Base-by-base conservation (phyloP, 2,113 vertebrate species). In the Salvelinus sp. region DNA sequence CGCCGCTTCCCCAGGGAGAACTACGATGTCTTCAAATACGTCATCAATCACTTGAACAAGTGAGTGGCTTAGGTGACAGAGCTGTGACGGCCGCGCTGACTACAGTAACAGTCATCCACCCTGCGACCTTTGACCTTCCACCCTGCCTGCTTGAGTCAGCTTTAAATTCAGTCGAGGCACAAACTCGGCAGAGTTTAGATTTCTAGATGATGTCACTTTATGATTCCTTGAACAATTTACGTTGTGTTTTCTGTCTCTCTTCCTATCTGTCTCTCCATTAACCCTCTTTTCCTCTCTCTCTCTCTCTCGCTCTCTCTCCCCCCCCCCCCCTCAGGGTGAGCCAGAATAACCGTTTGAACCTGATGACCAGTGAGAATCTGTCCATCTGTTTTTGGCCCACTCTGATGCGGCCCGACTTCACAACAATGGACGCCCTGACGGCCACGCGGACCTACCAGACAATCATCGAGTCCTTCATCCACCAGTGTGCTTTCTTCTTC, bases 371-470 rank as follows among this genome's bases (percentile, higher is more conserved):
- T 0, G 97, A 98, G 91, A 98, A 98, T 88, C 91, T 98, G 75
- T 98, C 97, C 86, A 98, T 98, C 90, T 98, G 97, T 86, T 98
- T 98, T 92, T 98, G 97, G 96, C 97, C 97, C 44, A 98, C 97
- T 0, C 64, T 98, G 76, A 98, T 98, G 96, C 78, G 96, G 5
- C 97, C 97, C 0, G 97, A 97, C 79, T 98, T 98, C 91, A 96
- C 94, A 92, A 96, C 96, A 72, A 97, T 98, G 96, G 97, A 98
- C 0, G 97, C 96, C 0, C 94, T 98, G 87, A 98, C 97, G 0
- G 96, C 96, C 86, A 96, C 96, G 0, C 94, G 96, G 63, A 96
- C 95, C 88, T 96, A 97, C 89, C 97, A 98, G 95, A 98, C 96
- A 93, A 96, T 97, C 96, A 97, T 98, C 44, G 97, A 98, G 92